These are phyloP conservation scores for Hydropsyche betteni DNA, from an alignment of 2,888 invertebrate genomes.

Conservation along the genomic window DNA sequence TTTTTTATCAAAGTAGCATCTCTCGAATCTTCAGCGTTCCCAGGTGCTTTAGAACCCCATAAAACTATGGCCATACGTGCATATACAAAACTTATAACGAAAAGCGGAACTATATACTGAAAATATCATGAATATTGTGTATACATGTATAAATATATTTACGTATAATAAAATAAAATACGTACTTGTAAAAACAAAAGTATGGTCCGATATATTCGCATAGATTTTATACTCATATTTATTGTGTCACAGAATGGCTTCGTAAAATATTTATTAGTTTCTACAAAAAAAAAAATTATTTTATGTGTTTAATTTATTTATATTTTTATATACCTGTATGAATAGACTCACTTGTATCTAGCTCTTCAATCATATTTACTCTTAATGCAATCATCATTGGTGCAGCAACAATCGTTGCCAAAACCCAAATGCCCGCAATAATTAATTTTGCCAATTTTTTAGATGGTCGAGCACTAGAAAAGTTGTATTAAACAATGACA, in stretches of 20 bases:
- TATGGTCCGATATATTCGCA: slow-evolving; percentile 68
- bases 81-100: slow-evolving; percentile 85
- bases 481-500: neutral
- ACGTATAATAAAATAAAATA: neutral
- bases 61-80: slow-evolving; percentile 80
- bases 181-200: slow-evolving; percentile 63
- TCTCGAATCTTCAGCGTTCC: slow-evolving; percentile 79
- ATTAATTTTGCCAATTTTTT: slow-evolving; percentile 77
- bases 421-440: slow-evolving; percentile 78
- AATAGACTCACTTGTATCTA: slow-evolving; percentile 59
- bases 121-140: neutral
- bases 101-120: slow-evolving; percentile 81
- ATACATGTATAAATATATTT: neutral
- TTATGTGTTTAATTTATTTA: neutral
- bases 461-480: slow-evolving; percentile 74
- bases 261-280: slow-evolving; percentile 60
- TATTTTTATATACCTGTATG: neutral
- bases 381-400: slow-evolving; percentile 75
- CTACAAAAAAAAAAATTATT: slow-evolving; percentile 51
- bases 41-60: slow-evolving; percentile 83
- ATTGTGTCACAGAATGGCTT: slow-evolving; percentile 70
- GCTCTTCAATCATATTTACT: slow-evolving; percentile 63
- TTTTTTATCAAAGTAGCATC: slow-evolving; percentile 84
- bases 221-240: slow-evolving; percentile 66
- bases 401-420: slow-evolving; percentile 72